Evolutionary conservation across 2,888 invertebrate genomes (phyloP).

Genomic region (Acanthosepion lycidas): DNA sequence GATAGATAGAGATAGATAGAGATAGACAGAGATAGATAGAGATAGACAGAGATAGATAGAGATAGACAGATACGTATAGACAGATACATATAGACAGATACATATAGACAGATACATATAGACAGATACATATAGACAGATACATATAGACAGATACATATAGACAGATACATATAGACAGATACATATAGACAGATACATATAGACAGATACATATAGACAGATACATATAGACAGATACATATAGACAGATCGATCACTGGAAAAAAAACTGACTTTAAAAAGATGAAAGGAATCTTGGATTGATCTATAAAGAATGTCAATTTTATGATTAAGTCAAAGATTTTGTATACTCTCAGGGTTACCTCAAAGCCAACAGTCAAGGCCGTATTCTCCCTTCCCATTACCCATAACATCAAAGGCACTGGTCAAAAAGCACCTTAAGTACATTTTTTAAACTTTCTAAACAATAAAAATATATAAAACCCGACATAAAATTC

Average conservation of each 20-base stretch:
- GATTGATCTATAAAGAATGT: neutral
- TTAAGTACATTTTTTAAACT: neutral
- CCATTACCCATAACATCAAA: neutral
- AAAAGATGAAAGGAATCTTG: conserved; percentile 33
- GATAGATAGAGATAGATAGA: too few species aligned
- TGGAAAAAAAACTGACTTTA: neutral
- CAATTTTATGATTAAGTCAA: conserved; percentile 14
- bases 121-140: too few species aligned
- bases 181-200: too few species aligned
- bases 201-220: too few species aligned
- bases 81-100: too few species aligned
- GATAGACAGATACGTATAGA: too few species aligned
- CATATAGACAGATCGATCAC: too few species aligned
- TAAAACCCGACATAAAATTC: neutral
- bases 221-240: neutral
- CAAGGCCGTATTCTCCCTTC: neutral
- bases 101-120: too few species aligned
- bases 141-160: too few species aligned
- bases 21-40: too few species aligned
- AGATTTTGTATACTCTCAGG: conserved; percentile 20
- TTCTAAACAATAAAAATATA: neutral
- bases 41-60: too few species aligned
- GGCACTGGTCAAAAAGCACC: neutral
- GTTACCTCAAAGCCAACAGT: neutral
- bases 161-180: too few species aligned